A percentile compares a stretch with the other conserved stretches of the same genome.
These are phyloP conservation scores for Osmerus eperlanus DNA, from an alignment of 2,113 vertebrate species.

Conservation along the genomic window DNA sequence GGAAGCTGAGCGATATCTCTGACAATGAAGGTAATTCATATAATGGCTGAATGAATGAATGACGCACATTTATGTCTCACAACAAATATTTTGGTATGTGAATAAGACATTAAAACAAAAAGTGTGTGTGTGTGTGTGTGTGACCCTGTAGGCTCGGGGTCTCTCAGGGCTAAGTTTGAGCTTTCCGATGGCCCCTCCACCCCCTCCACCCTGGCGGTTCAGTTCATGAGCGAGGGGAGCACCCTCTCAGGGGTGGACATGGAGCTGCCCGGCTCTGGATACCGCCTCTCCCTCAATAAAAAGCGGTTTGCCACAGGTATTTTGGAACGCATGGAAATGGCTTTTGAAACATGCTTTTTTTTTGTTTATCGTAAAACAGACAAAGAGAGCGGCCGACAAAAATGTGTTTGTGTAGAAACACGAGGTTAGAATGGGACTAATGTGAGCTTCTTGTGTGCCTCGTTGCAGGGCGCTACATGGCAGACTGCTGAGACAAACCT, in stretches of 20 bases:
- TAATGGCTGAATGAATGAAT: not conserved
- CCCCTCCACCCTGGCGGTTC: constrained; percentile 90
- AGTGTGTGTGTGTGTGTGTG: constrained; percentile 22
- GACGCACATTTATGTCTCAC: not conserved
- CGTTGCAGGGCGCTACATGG: constrained; percentile 92
- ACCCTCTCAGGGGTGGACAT: constrained; percentile 91
- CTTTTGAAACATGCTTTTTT: too few species aligned
- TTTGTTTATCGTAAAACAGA: too few species aligned
- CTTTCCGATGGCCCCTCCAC: constrained; percentile 88
- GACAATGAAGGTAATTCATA: constrained; percentile 86
- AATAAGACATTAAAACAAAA: not conserved
- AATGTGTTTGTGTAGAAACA: too few species aligned
- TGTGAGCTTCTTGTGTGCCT: constrained; percentile 37
- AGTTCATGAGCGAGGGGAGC: constrained; percentile 89
- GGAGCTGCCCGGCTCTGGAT: constrained; percentile 88
- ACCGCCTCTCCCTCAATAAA: constrained; percentile 91
- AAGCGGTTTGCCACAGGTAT: constrained; percentile 94
- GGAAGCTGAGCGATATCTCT: constrained; percentile 92
- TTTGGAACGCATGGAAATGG: too few species aligned
- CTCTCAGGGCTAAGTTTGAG: constrained; percentile 95
- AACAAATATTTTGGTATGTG: not conserved
- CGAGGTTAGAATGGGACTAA: not conserved
- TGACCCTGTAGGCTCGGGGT: constrained; percentile 81
- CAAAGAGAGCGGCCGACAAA: too few species aligned
- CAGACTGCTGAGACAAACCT: constrained; percentile 82